Conservation (phyloP, 2,888 invertebrate species). For the Drosophila robusta region DNA sequence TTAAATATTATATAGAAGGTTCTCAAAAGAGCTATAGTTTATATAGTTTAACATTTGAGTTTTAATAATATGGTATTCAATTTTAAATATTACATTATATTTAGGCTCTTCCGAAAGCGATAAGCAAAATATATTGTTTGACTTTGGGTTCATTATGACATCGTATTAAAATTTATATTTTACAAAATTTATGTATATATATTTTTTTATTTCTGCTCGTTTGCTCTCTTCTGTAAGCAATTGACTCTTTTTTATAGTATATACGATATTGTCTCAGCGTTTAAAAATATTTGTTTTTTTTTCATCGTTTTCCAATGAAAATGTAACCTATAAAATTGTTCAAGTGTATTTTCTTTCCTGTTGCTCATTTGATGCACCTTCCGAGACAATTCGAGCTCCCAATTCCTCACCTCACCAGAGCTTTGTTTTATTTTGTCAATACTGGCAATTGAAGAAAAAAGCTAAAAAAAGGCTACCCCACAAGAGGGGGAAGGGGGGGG, state of each 20-base stretch:
- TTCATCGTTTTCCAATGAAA: not conserved
- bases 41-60: too few species aligned
- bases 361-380: conserved; percentile 40
- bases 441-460: conserved; percentile 23
- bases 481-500: not conserved
- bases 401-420: not conserved
- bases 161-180: too few species aligned
- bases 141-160: too few species aligned
- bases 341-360: conserved; percentile 27
- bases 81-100: too few species aligned
- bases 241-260: not conserved
- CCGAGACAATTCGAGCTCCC: not conserved
- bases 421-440: conserved; percentile 38
- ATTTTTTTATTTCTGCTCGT: too few species aligned
- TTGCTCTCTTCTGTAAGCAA: not conserved
- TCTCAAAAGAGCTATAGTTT: too few species aligned
- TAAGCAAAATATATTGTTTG: too few species aligned
- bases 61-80: too few species aligned
- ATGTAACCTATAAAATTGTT: conserved; percentile 2
- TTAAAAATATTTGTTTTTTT: not conserved
- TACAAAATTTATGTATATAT: too few species aligned
- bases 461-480: too few species aligned
- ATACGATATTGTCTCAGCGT: not conserved
- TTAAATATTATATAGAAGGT: too few species aligned
- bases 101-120: too few species aligned